phyloP scores from a whole-genome alignment of 2,797 vertebrate genomes.

The Nyctalus aviator region DNA sequence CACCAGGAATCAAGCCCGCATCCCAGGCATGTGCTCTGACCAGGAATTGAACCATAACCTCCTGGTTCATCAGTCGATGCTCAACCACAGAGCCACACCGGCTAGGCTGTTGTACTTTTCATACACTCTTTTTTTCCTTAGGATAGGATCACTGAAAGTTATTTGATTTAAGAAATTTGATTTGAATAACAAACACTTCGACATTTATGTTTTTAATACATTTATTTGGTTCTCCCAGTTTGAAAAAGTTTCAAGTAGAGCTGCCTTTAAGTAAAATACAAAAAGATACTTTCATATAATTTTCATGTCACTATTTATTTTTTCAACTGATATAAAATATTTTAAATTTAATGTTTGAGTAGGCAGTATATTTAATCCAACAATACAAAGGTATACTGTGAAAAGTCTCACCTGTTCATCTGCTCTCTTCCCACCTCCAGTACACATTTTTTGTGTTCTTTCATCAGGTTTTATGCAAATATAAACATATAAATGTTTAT shows the following conservation, averaged over 20 bases:
- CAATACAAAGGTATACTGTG: background rate
- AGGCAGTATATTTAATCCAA: background rate
- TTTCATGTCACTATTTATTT: background rate
- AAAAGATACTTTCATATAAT: background rate
- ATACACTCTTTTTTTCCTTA: background rate
- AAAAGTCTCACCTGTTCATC: background rate
- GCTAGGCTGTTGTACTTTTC: background rate
- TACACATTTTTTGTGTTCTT: background rate
- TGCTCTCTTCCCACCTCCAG: background rate
- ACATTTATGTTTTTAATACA: conserved; percentile 21
- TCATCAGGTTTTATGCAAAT: conserved; percentile 28
- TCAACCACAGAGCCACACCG: background rate
- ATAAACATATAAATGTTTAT: background rate
- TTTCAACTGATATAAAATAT: conserved; percentile 16
- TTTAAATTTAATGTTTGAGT: conserved; percentile 34
- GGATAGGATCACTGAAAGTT: conserved; percentile 25
- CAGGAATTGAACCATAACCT: background rate
- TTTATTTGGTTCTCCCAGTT: conserved; percentile 10
- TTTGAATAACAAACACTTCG: conserved; percentile 56
- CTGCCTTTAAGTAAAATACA: conserved; percentile 24
- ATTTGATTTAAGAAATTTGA: background rate
- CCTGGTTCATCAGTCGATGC: background rate
- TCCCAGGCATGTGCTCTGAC: background rate
- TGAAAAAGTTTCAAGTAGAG: conserved; percentile 19
- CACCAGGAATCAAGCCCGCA: background rate